Conservation (phyloP, 2,888 invertebrate species). For the Perdita meconis region DNA sequence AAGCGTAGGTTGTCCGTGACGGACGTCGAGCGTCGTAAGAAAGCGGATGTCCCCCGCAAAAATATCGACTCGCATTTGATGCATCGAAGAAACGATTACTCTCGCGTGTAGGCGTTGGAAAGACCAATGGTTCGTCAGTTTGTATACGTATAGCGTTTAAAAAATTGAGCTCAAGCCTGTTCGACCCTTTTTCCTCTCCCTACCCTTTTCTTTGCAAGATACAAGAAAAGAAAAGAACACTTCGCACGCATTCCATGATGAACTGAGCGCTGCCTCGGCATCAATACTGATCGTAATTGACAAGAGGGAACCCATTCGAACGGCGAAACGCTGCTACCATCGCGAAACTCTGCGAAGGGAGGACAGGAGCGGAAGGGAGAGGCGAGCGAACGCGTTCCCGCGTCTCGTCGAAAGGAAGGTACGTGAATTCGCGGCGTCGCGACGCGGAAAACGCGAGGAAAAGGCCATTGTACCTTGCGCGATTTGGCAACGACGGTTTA, state of each 20-base stretch:
- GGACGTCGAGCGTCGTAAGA: constrained; percentile 2
- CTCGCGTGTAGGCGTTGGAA: constrained; percentile 15
- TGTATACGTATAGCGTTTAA: constrained; percentile 34
- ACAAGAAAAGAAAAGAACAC: no score
- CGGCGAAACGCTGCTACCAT: constrained; percentile 11
- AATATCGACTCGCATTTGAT: constrained; percentile 31
- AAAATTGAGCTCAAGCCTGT: constrained; percentile 66
- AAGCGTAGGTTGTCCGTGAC: neutral
- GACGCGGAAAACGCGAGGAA: constrained; percentile 10
- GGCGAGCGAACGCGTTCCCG: neutral
- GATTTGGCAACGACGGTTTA: constrained; percentile 9
- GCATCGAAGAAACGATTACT: constrained; percentile 14
- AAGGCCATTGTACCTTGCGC: constrained; percentile 15
- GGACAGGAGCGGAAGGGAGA: neutral
- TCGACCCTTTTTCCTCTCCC: neutral
- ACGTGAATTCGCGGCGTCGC: neutral
- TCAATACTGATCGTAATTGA: constrained; percentile 68
- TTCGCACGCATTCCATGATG: neutral
- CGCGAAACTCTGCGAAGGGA: neutral
- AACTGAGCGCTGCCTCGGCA: constrained; percentile 19
- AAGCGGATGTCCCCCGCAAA: constrained; percentile 7
- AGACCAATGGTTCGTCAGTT: constrained; percentile 29
- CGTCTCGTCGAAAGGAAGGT: neutral
- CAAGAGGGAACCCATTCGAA: constrained; percentile 64
- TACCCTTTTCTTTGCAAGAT: no score